Evolutionary conservation across 2,888 invertebrate genomes (phyloP), one percentile per base, ranked within the genome.

Genomic region (Anaspis maculata): DNA sequence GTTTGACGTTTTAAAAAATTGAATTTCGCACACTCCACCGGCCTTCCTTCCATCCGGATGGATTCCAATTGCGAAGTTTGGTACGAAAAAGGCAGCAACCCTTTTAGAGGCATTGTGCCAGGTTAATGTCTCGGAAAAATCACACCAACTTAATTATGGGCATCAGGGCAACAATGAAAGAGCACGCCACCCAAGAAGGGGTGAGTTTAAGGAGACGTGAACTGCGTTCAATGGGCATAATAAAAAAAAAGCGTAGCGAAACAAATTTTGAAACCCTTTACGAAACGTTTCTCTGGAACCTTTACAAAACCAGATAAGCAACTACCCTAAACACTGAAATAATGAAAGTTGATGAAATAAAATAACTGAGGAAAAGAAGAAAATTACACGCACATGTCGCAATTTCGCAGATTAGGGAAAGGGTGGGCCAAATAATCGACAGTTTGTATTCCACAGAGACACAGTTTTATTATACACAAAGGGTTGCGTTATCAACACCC

Each of bases 61-160:
- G 44, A 41, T 55, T 57, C 54, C 55, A 57, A 55, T 38, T 48
- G 47, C 41, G 32, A 33, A 51, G 46, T 50, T 52, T 51, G 53
- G 41, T n/a, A n/a, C 45, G 52, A 59, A 59, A 59, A 58, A 54
- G 53, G 54, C 55, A 51, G 48, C 61, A 61, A 62, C 62, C 64
- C 61, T 61, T n/a, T 64, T 63, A 42, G 22, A 7, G 11, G 38
- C 38, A 56, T 64, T 64, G 57, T 62, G 35, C 32, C 24, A 36
- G 54, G 46, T 55, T 53, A 62, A 64, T 64, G 62, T 62, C 51
- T 59, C 46, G 62, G 59, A 64, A 63, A 62, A 61, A 63, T 63
- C 64, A 62, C 61, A 56, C 57, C 56, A 52, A 55, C 52, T 59
- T 62, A 61, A 63, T 61, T 62, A 62, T 56, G 56, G 60, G 59